These are phyloP conservation scores for Drosophila atripex DNA, from an alignment of 2,888 invertebrate genomes.

Conservation along the genomic window DNA sequence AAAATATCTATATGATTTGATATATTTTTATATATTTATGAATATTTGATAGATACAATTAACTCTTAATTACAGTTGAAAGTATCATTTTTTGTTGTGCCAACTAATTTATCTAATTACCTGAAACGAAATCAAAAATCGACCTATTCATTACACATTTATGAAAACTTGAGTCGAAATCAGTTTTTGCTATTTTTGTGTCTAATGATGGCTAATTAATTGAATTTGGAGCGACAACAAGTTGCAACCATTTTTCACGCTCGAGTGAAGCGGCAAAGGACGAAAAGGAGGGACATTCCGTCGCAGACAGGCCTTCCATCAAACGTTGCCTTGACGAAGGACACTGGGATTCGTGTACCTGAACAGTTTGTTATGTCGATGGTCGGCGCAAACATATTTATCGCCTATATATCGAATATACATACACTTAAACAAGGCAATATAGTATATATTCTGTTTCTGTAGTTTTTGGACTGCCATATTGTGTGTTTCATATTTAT, in stretches of 20 bases:
- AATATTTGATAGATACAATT: conserved; percentile 1
- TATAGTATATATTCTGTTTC: conserved; percentile 34
- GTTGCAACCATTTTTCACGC: conserved; percentile 40
- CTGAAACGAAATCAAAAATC: conserved; percentile 3
- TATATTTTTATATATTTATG: no score
- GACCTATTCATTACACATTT: conserved; percentile 14
- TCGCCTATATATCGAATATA: conserved; percentile 21
- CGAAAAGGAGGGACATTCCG: conserved; percentile 14
- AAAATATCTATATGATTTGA: neutral
- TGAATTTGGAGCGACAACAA: conserved; percentile 45
- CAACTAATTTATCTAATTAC: neutral
- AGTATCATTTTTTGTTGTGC: neutral
- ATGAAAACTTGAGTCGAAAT: conserved; percentile 11
- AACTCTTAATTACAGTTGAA: conserved; percentile 3
- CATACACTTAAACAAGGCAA: conserved; percentile 16
- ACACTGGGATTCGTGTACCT: conserved; percentile 44
- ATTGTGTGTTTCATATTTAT: conserved; percentile 63
- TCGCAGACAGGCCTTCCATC: conserved; percentile 58
- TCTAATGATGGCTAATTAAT: conserved; percentile 47
- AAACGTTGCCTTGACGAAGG: conserved; percentile 68
- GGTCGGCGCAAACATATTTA: conserved; percentile 44
- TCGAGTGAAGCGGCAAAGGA: conserved; percentile 38
- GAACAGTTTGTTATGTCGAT: conserved; percentile 71
- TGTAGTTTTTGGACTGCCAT: conserved; percentile 47
- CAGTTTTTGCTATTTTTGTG: conserved; percentile 6